phyloP scores from a whole-genome alignment of 2,888 invertebrate genomes.

The Geophilus truncorum region DNA sequence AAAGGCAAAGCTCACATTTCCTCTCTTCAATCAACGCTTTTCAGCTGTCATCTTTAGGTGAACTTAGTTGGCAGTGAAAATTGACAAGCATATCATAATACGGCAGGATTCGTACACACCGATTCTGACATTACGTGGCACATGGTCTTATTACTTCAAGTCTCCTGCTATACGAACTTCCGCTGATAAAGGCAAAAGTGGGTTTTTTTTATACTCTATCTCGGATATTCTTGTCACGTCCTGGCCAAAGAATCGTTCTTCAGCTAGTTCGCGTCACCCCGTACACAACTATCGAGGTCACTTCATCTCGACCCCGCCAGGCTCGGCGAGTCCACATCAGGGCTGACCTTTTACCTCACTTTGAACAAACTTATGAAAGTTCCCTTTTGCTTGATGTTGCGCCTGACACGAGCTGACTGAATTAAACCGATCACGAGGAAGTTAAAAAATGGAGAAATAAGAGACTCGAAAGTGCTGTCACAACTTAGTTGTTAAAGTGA shows the following conservation, averaged over 20 bases:
- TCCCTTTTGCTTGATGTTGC: neutral
- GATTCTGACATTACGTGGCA: neutral
- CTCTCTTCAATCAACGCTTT: neutral
- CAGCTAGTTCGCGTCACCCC: neutral
- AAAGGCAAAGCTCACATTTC: neutral
- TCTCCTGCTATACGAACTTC: conserved; percentile 5
- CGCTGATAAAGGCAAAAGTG: conserved; percentile 7
- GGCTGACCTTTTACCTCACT: neutral
- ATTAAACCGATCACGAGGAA: neutral
- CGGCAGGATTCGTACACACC: neutral
- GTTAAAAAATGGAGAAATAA: too few species aligned
- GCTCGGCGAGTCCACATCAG: neutral
- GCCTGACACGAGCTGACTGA: neutral
- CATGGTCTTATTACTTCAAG: neutral
- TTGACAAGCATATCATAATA: neutral
- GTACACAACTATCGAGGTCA: neutral
- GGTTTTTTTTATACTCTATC: neutral
- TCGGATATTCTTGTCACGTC: conserved; percentile 3
- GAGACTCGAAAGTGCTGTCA: too few species aligned
- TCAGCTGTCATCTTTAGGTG: neutral
- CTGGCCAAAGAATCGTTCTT: neutral
- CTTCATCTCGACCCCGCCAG: neutral
- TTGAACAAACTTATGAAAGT: neutral
- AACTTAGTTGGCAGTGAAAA: neutral
- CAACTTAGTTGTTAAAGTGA: too few species aligned